A percentile compares a stretch with the other conserved stretches of the same genome.
Conservation (phyloP, 2,797 vertebrate species). For the Brachyrhaphis roseni region DNA sequence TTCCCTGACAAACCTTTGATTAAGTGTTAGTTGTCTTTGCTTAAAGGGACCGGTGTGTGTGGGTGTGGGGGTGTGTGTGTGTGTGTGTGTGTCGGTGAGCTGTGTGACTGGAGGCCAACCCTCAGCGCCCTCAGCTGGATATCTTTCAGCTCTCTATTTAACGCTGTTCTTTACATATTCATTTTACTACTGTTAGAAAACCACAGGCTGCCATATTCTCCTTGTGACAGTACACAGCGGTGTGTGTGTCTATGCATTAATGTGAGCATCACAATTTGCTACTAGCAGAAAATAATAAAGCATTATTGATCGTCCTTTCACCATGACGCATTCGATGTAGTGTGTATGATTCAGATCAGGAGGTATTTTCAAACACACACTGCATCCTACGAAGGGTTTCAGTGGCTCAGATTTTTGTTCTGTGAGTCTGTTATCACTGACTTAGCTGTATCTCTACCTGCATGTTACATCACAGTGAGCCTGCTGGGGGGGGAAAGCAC, state of each 20-base stretch:
- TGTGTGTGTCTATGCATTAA: not conserved
- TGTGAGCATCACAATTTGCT: not conserved
- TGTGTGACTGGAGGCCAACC: conserved; percentile 55
- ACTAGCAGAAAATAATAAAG: not conserved
- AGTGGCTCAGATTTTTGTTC: not conserved
- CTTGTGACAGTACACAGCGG: conserved; percentile 27
- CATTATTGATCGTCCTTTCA: not conserved
- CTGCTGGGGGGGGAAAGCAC: not conserved
- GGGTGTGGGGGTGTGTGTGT: conserved; percentile 41
- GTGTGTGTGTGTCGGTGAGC: conserved; percentile 45
- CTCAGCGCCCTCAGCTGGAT: conserved; percentile 73
- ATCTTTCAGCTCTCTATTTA: conserved; percentile 81
- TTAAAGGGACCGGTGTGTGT: conserved; percentile 49
- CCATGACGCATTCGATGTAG: not conserved
- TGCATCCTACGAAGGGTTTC: not conserved
- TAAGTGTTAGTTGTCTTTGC: conserved; percentile 63
- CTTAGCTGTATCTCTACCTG: no score
- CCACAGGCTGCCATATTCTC: conserved; percentile 52
- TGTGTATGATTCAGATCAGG: not conserved
- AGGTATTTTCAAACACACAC: not conserved
- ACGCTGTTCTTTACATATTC: conserved; percentile 83
- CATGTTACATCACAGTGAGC: not conserved
- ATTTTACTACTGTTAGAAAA: conserved; percentile 77
- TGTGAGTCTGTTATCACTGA: not conserved
- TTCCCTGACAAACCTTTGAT: conserved; percentile 74